phyloP scores from a whole-genome alignment of 2,888 invertebrate genomes.

The Sabatieria punctata region DNA sequence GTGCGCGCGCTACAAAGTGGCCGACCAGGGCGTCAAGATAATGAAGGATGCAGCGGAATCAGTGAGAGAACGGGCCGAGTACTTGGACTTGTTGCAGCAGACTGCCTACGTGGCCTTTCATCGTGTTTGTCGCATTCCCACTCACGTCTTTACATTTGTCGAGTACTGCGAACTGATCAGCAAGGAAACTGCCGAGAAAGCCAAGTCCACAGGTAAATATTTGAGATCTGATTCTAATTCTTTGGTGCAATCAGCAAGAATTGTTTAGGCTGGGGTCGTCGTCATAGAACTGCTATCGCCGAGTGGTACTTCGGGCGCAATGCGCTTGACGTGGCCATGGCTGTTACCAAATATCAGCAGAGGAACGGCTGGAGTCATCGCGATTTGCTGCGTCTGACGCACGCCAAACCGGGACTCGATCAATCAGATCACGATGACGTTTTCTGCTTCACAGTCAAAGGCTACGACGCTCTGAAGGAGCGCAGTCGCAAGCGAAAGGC shows the following conservation, averaged over 20 bases:
- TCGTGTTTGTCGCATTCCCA: slow-evolving; percentile 45
- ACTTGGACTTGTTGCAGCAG: slow-evolving; percentile 34
- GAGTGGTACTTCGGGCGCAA: slow-evolving; percentile 49
- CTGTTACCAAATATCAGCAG: slow-evolving; percentile 46
- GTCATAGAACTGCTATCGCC: slow-evolving; percentile 46
- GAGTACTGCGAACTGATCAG: slow-evolving; percentile 42
- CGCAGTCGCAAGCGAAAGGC: slow-evolving; percentile 5
- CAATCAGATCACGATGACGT: slow-evolving; percentile 14
- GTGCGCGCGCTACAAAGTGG: slow-evolving; percentile 39
- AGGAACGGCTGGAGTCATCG: slow-evolving; percentile 54
- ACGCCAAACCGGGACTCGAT: slow-evolving; percentile 14
- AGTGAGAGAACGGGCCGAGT: slow-evolving; percentile 15
- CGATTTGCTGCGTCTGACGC: slow-evolving; percentile 43
- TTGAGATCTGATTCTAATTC: no score
- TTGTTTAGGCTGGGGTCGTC: slow-evolving; percentile 43
- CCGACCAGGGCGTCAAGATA: slow-evolving; percentile 4
- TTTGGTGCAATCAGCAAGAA: no score
- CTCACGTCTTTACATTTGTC: slow-evolving; percentile 47
- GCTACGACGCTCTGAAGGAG: slow-evolving; percentile 1
- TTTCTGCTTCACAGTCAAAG: slow-evolving; percentile 19
- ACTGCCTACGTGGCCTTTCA: slow-evolving; percentile 41
- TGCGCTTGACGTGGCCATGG: slow-evolving; percentile 46
- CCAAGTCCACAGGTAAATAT: no score
- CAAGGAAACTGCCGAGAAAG: slow-evolving; percentile 12
- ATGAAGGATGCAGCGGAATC: neutral